Base-by-base conservation (phyloP, 1,140 invertebrate genomes). In the Dinoponera quadriceps region DNA sequence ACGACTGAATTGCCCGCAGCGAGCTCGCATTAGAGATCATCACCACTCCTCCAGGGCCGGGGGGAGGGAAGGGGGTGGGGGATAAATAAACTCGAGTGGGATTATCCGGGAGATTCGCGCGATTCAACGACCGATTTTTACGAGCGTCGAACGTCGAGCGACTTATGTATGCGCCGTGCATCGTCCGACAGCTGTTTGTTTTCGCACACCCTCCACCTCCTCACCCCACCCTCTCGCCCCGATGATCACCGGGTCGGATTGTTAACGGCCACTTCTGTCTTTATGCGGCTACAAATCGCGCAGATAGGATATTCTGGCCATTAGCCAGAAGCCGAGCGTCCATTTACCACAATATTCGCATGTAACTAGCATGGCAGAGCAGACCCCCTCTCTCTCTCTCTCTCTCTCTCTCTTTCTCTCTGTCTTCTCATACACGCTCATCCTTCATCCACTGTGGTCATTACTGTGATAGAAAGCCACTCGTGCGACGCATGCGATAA, bases 231-330 rank as follows among this genome's bases (percentile, higher is more conserved):
- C n/a, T n/a, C n/a, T n/a, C n/a, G 7, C 59, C 55, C 13, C n/a
- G 44, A 33, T 33, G 38, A 48, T 29, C 29, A 33, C 44, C 68
- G 22, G 49, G 20, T 14, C 51, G 27, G 54, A 59, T 44, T 80
- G 51, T 78, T 78, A 69, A 69, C 22, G 3, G 33, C 20, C 51
- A 71, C 49, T 69, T 71, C 3, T 48, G n/a, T 48, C 22, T 80
- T 80, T 71, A 71, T 20, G 68, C 14, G 13, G 1, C 65, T 69
- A 22, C 25, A 48, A 55, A 71, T 48, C 51, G 49, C 16, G 27
- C 7, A 22, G 33, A 48, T 80, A 57, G 51, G 33, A 29, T 44
- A 78, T 69, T 44, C 63, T 48, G 38, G 65, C 68, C 65, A 71
- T 57, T 48, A 48, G 65, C 51, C 65, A 80, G n/a, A n/a, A 71